These are phyloP conservation scores for Anguilla rostrata DNA, from an alignment of 2,113 vertebrate species.

Conservation along the genomic window DNA sequence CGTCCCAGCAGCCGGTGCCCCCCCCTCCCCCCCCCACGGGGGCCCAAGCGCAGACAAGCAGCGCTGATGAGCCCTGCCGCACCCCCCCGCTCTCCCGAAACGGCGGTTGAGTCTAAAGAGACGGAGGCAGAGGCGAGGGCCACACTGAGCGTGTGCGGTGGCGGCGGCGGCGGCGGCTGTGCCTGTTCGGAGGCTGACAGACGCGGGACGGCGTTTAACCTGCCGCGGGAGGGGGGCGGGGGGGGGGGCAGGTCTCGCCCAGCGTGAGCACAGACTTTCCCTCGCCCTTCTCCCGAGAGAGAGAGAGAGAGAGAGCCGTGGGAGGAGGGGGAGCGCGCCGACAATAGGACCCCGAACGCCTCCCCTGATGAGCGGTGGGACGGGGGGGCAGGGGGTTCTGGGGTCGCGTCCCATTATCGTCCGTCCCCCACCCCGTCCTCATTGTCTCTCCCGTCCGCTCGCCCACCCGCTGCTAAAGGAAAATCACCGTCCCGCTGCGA, in stretches of 20 bases:
- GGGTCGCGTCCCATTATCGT: slow-evolving; percentile 45
- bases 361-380: slow-evolving; percentile 58
- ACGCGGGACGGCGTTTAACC: slow-evolving; percentile 58
- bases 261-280: slow-evolving; percentile 29
- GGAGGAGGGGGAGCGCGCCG: slow-evolving; percentile 26
- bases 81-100: slow-evolving; percentile 39
- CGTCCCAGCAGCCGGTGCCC: slow-evolving; percentile 7
- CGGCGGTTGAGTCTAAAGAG: slow-evolving; percentile 48
- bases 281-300: slow-evolving; percentile 1
- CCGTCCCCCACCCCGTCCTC: slow-evolving; percentile 20
- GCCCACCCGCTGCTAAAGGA: slow-evolving; percentile 27
- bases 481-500: slow-evolving; percentile 42
- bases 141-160: background rate
- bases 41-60: slow-evolving; percentile 44
- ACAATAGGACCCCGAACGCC: slow-evolving; percentile 50
- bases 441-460: slow-evolving; percentile 38
- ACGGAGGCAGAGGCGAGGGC: slow-evolving; percentile 25
- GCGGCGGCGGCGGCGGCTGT: background rate
- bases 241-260: slow-evolving; percentile 38
- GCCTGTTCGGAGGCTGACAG: background rate
- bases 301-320: background rate
- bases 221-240: slow-evolving; percentile 46
- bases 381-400: slow-evolving; percentile 7
- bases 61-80: slow-evolving; percentile 49
- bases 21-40: slow-evolving; percentile 30